Base-by-base conservation (phyloP, 1,140 invertebrate genomes). In the Drosophila bocqueti region DNA sequence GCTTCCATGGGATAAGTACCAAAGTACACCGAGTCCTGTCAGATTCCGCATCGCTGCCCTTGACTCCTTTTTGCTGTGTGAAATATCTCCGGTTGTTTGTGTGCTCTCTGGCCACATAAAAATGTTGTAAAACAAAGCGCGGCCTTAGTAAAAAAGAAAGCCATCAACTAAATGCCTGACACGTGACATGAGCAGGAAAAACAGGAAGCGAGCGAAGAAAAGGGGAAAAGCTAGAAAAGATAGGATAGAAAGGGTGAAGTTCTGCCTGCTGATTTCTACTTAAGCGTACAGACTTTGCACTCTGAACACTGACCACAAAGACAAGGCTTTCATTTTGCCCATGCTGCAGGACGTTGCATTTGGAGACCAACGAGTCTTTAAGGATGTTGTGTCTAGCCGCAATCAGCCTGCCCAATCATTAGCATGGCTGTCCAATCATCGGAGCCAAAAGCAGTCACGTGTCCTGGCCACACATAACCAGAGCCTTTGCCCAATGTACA, bases 101-200 rank as follows among this genome's bases (percentile, higher is more conserved):
- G 26, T 31, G 13, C 29, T 29, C 1, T 69, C 47, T 26, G 57
- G 62, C 42, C 60, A 34, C 77, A 81, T 83, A 73, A 83, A 83
- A 84, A 72, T 61, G 81, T 72, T 83, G 82, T 84, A 80, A 83
- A 84, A 84, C 81, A 83, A 82, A 78, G 79, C 75, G 65, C 21
- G 26, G 11, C 13, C 8, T 16, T 5, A 18, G 11, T 18, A 36
- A 13, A 36, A 36, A 36, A 18, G 11, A 40, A 31, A 71, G 46
- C 52, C 52, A 42, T 72, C 68, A 71, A 21, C 65, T 42, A 47
- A 73, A 59, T 68, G 47, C 47, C 47, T 31, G 9, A 47, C 15
- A 54, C 66, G 66, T 71, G 69, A 72, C 67, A 47, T 26, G 34
- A 24, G 26, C 18, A 52, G 29, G 34, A 60, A 54, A 50, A 49